These are phyloP conservation scores for Ptychobarbus kaznakovi DNA, from an alignment of 2,797 vertebrate species.

Conservation along the genomic window DNA sequence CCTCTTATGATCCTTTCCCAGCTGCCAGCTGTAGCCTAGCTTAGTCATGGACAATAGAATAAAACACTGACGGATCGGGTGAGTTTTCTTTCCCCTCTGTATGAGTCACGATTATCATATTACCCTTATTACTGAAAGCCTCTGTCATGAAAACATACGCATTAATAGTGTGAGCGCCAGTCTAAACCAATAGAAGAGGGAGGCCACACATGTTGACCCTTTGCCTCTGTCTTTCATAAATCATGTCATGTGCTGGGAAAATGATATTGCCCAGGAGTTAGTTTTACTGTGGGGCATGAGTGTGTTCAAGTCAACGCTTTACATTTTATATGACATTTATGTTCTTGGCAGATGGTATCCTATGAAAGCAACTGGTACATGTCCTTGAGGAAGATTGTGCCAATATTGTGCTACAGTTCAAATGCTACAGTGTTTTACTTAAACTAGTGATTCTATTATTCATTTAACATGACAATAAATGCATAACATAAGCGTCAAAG, in stretches of 20 bases:
- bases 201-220: conserved; percentile 40
- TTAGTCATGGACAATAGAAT: conserved; percentile 52
- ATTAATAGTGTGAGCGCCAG: conserved; percentile 18
- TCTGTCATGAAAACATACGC: conserved; percentile 40
- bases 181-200: conserved; percentile 48
- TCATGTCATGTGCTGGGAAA: conserved; percentile 35
- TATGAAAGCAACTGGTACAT: conserved; percentile 1
- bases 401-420: conserved; percentile 4
- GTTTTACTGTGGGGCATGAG: conserved; percentile 22
- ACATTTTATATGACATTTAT: conserved; percentile 37
- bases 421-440: background rate
- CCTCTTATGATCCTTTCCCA: conserved; percentile 29
- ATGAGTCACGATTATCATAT: conserved; percentile 38
- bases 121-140: conserved; percentile 54
- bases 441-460: background rate
- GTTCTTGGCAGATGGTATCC: conserved; percentile 28
- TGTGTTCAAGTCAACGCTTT: background rate
- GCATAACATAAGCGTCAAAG: background rate
- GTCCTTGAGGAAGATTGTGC: conserved; percentile 8
- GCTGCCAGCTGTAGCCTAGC: conserved; percentile 51
- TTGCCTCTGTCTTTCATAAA: conserved; percentile 29
- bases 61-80: conserved; percentile 37
- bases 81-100: conserved; percentile 8
- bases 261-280: background rate
- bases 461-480: background rate